Conservation (phyloP, 1,140 invertebrate species). For the Helicorthomorpha holstii region DNA sequence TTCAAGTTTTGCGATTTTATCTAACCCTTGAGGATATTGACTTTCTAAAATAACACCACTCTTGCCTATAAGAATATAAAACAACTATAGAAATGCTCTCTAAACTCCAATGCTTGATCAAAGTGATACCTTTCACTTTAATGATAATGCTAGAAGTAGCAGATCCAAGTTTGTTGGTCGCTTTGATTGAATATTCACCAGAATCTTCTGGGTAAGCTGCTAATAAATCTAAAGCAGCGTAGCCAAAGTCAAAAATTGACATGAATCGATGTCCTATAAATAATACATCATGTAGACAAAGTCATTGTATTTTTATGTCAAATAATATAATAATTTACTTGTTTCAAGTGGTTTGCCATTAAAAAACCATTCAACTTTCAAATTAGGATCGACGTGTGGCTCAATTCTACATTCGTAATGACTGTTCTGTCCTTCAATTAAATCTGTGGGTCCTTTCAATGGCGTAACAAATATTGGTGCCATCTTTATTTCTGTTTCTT, state of each 20-base stretch:
- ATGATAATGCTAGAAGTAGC: slow-evolving; percentile 61
- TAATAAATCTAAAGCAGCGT: slow-evolving; percentile 79
- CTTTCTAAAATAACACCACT: slow-evolving; percentile 79
- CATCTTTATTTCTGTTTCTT: slow-evolving; percentile 59
- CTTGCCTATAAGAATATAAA: slow-evolving; percentile 36
- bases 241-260: slow-evolving; percentile 86
- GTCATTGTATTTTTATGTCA: too few relatives aligned
- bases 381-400: slow-evolving; percentile 27
- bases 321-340: slow-evolving; percentile 38
- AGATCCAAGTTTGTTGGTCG: slow-evolving; percentile 37
- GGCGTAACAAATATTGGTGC: slow-evolving; percentile 71
- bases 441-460: slow-evolving; percentile 57
- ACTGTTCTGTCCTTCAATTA: slow-evolving; percentile 72
- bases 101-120: neutral
- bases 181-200: slow-evolving; percentile 28
- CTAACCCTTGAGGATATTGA: slow-evolving; percentile 81
- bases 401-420: slow-evolving; percentile 37
- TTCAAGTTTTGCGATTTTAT: slow-evolving; percentile 82
- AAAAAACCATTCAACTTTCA: slow-evolving; percentile 22
- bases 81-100: neutral
- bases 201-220: slow-evolving; percentile 40
- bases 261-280: slow-evolving; percentile 49
- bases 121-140: slow-evolving; percentile 49
- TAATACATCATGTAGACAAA: too few relatives aligned
- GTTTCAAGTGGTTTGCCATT: slow-evolving; percentile 30